Evolutionary conservation across 2,888 invertebrate species (phyloP), one percentile per base, ranked within the genome.

Genomic region (Crossocerus cetratus): DNA sequence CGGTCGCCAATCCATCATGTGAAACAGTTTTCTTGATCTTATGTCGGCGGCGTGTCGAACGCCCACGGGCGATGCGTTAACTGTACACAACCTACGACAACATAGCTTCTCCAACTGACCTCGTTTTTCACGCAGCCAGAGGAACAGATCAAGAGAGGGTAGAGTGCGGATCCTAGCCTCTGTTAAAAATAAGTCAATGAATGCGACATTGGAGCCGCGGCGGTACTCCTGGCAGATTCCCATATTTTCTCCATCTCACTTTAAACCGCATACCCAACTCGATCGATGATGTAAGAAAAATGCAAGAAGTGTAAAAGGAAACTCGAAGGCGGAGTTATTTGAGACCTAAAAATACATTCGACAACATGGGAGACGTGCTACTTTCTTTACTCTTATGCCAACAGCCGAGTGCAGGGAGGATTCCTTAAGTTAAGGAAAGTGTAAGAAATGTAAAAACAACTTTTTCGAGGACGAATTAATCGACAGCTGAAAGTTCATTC

Each of bases 41-140:
- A 13, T 58, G 64, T 57, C 73, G 68, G 63, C 70, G 71, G 74
- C 69, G 64, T 32, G 55, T 67, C 62, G 65, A 70, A 78, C 78
- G 78, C 78, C 78, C 56, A 70, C 76, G 65, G 69, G 60, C 54
- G 58, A 45, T 65, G 54, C 53, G 61, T 58, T 60, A 72, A 76
- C 76, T 69, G 65, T 74, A 62, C 70, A 32, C 77, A 77, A 80
- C 77, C 80, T 77, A 80, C 73, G 73, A 62, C 76, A 78, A 81
- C 67, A 32, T 22, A 49, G 58, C 18, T 16, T 68, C 67, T 63
- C 16, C n/a, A 58, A 60, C 18, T 45, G 67, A 22, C 32, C 49
- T 70, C 63, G 64, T 64, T 72, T 59, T 56, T 65, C 74, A 56
- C 18, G 44, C 11, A 32, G 62, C 64, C 58, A 61, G 56, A 67